A percentile compares a stretch with the other conserved stretches of the same genome.
phyloP scores from a whole-genome alignment of 2,797 vertebrate genomes.

The Sebastes matsubarae region DNA sequence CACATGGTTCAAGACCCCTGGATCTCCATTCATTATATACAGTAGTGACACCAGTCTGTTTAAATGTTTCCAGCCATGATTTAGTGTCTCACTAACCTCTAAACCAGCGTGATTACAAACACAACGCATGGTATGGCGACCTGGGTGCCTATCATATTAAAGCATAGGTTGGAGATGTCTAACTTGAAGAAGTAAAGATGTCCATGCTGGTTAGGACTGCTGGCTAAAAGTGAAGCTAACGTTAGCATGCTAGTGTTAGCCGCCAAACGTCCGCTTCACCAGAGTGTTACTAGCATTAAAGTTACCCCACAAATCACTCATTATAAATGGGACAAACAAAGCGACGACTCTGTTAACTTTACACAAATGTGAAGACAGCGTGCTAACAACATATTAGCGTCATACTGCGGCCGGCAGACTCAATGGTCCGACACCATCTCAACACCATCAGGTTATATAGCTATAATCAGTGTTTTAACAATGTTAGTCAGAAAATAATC shows the following conservation, averaged over 20 bases:
- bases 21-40: too few relatives aligned
- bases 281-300: fast-evolving
- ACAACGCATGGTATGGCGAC: fast-evolving
- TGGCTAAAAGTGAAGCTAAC: background rate
- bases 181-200: fast-evolving
- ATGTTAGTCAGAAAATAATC: slow-evolving; percentile 42
- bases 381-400: background rate
- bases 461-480: background rate
- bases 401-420: background rate
- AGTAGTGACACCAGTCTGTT: fast-evolving
- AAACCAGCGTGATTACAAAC: fast-evolving
- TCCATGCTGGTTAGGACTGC: background rate
- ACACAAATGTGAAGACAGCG: fast-evolving
- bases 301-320: fast-evolving
- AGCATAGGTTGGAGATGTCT: fast-evolving
- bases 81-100: background rate
- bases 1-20: background rate
- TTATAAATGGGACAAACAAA: fast-evolving
- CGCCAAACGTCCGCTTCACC: background rate
- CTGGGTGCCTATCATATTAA: fast-evolving
- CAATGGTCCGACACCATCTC: fast-evolving
- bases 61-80: fast-evolving
- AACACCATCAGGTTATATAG: background rate
- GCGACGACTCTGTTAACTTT: fast-evolving
- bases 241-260: slow-evolving; percentile 24